These are phyloP conservation scores for Hypotaenidia philippensis DNA, from an alignment of 2,797 vertebrate species.

Conservation along the genomic window DNA sequence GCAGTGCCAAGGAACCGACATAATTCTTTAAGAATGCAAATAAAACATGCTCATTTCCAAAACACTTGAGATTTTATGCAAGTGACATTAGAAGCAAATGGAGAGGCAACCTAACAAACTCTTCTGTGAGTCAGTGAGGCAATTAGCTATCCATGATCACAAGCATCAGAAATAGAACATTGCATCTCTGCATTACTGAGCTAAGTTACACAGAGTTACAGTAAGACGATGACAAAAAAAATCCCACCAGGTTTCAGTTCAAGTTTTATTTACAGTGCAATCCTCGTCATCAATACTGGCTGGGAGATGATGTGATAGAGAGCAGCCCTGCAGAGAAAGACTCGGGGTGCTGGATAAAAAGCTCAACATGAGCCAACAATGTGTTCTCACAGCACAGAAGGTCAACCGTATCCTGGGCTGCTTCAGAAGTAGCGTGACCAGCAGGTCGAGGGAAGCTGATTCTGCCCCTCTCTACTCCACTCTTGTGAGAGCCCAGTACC, in stretches of 20 bases:
- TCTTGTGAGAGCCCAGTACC: no score
- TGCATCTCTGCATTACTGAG: conserved; percentile 22
- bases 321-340: no score
- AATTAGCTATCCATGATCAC: conserved; percentile 1
- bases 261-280: conserved; percentile 23
- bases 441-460: no score
- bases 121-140: background rate
- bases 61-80: background rate
- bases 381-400: no score
- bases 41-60: background rate
- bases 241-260: background rate
- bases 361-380: no score
- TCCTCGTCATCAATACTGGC: no score
- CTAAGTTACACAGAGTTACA: conserved; percentile 14
- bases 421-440: no score
- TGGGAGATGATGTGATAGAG: no score
- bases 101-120: background rate
- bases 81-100: background rate
- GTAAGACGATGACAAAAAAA: background rate
- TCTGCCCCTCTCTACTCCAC: no score
- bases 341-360: no score
- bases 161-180: conserved; percentile 42
- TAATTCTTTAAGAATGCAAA: conserved; percentile 29
- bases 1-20: background rate
- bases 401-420: no score